Percentiles rank a stretch among this genome's conserved stretches.
These are phyloP conservation scores for Asteroscopus sphinx DNA, from an alignment of 2,888 invertebrate species.

Conservation along the genomic window DNA sequence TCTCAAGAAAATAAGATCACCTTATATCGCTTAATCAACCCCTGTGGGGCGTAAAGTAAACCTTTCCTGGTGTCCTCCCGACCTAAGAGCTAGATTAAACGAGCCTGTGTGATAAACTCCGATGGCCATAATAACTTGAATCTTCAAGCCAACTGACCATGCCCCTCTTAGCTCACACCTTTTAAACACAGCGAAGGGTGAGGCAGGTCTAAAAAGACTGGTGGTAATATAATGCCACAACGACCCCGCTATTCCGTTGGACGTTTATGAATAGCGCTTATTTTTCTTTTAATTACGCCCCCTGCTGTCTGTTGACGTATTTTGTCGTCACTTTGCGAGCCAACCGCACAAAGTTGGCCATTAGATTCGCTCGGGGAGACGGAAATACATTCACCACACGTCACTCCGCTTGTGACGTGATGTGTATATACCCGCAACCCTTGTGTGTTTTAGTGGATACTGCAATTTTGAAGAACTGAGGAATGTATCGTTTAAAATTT, in stretches of 20 bases:
- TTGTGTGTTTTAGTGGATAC: constrained; percentile 29
- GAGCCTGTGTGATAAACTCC: constrained; percentile 80
- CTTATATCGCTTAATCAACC: constrained; percentile 80
- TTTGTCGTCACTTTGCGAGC: constrained; percentile 63
- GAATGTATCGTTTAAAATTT: neutral
- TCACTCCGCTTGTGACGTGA: constrained; percentile 34
- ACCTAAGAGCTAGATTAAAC: constrained; percentile 87
- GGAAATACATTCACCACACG: constrained; percentile 50
- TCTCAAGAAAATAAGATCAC: constrained; percentile 75
- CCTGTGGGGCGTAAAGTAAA: constrained; percentile 73
- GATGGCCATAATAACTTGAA: constrained; percentile 68
- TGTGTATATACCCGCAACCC: constrained; percentile 30
- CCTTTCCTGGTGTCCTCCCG: constrained; percentile 70
- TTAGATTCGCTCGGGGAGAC: constrained; percentile 36
- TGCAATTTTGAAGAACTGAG: constrained; percentile 15
- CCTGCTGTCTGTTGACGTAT: constrained; percentile 74
- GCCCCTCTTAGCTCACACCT: constrained; percentile 8
- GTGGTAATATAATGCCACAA: constrained; percentile 77
- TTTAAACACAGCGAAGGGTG: constrained; percentile 36
- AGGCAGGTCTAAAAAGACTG: constrained; percentile 66
- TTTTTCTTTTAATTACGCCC: constrained; percentile 89
- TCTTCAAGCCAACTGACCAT: constrained; percentile 44
- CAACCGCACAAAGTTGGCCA: constrained; percentile 43
- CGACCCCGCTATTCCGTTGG: constrained; percentile 79
- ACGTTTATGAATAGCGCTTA: constrained; percentile 88